Conservation (phyloP, 2,888 invertebrate genomes). For the Xanthorhoe designata region DNA sequence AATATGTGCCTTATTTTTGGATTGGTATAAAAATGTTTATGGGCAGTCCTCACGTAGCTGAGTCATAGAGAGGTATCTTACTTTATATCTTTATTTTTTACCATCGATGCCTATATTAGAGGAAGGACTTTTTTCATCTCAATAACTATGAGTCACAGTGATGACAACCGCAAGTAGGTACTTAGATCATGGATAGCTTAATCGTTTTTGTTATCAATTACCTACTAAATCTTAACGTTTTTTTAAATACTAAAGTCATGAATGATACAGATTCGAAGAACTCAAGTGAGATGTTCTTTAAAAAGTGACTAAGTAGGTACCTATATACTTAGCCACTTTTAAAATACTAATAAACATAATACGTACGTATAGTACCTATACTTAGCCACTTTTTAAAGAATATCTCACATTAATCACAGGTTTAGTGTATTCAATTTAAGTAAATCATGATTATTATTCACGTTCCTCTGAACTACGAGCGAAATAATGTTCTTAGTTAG, state of each 20-base stretch:
- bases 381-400: background rate
- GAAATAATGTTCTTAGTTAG: too few relatives aligned
- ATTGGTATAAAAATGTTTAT: slow-evolving; percentile 38
- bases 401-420: too few relatives aligned
- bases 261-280: background rate
- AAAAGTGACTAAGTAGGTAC: too few relatives aligned
- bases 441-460: too few relatives aligned
- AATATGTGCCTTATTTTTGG: background rate
- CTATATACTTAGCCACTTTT: too few relatives aligned
- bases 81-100: slow-evolving; percentile 43
- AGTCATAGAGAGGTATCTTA: slow-evolving; percentile 50
- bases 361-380: too few relatives aligned
- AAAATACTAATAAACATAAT: too few relatives aligned
- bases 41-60: slow-evolving; percentile 44
- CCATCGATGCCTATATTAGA: slow-evolving; percentile 30
- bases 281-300: background rate
- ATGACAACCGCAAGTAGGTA: slow-evolving; percentile 25
- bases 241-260: slow-evolving; percentile 19
- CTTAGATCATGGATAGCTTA: background rate
- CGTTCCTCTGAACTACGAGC: too few relatives aligned
- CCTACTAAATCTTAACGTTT: slow-evolving; percentile 24
- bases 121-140: slow-evolving; percentile 39
- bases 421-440: too few relatives aligned
- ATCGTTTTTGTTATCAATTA: slow-evolving; percentile 12
- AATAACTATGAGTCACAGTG: slow-evolving; percentile 38